Base-by-base conservation (phyloP, 2,797 vertebrate species). In the Acipenser transmontanus region DNA sequence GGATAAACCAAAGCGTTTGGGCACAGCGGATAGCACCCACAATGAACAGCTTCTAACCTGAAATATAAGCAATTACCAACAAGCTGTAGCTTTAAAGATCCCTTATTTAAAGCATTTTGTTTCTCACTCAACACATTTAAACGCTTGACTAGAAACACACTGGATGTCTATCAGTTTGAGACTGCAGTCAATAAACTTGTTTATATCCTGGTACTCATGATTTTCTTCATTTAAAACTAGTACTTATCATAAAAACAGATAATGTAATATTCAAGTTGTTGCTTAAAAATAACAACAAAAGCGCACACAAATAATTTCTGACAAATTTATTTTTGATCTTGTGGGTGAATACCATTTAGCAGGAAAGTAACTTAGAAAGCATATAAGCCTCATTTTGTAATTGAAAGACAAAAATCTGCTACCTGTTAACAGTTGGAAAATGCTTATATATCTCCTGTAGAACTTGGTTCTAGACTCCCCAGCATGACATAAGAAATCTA, bases 31-130 rank as follows among this genome's bases (percentile, higher is more conserved):
- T 91, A 98, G 69, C 96, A 99, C 57, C 96, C 96, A 11, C 97
- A 99, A 78, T 95, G 87, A 1, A 97, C 96, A 2, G 96, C 96
- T 78, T 99, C 97, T 61, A 99, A 78, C 95, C 95, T 98, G 82
- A 6, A 77, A 77, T 12, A 71, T 47, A 68, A 54, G 4, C 34
- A 34, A 34, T 34, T 34, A 34, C 34, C 34, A 34, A 34, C 34
- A 34, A 34, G 34, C 2, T 34, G 34, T 34, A 34, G 34, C 34
- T 34, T 34, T 34, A 34, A 3, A 34, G 34, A 34, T 34, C 34
- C 34, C 2, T 34, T 34, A 34, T 4, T 3, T 34, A 34, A 34
- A 17, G 17, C 54, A 57, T 57, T 57, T 10, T 10, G 8, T 57
- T 57, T 57, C 54, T 57, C 54, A 10, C 17, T 17, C 17, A 17